phyloP scores from a whole-genome alignment of 2,888 invertebrate genomes.

The Cistogaster globosa region DNA sequence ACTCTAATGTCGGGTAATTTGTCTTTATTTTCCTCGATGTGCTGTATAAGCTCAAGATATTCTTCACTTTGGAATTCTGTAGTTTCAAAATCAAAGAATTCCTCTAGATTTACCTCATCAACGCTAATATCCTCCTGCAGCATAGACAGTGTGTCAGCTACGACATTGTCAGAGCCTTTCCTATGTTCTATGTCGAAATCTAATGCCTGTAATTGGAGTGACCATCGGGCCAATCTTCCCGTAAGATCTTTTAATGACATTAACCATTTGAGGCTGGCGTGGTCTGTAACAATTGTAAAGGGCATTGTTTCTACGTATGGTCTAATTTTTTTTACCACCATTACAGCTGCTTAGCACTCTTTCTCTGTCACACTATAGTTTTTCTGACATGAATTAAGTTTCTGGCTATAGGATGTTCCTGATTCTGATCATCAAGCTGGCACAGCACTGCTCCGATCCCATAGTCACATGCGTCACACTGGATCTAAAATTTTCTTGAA shows the following conservation, averaged over 20 bases:
- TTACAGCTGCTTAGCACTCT: conserved; percentile 67
- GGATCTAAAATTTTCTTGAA: conserved; percentile 55
- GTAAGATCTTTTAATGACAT: conserved; percentile 72
- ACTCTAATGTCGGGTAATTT: conserved; percentile 55
- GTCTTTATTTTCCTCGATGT: neutral
- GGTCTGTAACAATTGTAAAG: neutral
- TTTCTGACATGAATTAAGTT: conserved; percentile 55
- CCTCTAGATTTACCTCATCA: conserved; percentile 5
- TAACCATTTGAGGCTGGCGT: conserved; percentile 1
- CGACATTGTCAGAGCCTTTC: conserved; percentile 33
- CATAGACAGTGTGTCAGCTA: conserved; percentile 35
- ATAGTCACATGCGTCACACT: conserved; percentile 61
- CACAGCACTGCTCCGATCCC: conserved; percentile 7
- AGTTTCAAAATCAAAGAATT: conserved; percentile 30
- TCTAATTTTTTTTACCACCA: neutral
- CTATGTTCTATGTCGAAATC: conserved; percentile 32
- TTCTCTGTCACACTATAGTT: conserved; percentile 64
- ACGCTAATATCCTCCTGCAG: neutral
- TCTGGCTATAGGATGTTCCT: conserved; percentile 41
- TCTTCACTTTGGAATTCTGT: conserved; percentile 63
- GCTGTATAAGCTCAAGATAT: neutral
- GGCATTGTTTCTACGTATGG: neutral
- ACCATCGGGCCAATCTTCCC: conserved; percentile 65
- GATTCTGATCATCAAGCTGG: conserved; percentile 19
- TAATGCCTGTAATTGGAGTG: conserved; percentile 1